Evolutionary conservation across 2,888 invertebrate species (phyloP), one percentile per base, ranked within the genome.

Genomic region (Copidosoma aretas): DNA sequence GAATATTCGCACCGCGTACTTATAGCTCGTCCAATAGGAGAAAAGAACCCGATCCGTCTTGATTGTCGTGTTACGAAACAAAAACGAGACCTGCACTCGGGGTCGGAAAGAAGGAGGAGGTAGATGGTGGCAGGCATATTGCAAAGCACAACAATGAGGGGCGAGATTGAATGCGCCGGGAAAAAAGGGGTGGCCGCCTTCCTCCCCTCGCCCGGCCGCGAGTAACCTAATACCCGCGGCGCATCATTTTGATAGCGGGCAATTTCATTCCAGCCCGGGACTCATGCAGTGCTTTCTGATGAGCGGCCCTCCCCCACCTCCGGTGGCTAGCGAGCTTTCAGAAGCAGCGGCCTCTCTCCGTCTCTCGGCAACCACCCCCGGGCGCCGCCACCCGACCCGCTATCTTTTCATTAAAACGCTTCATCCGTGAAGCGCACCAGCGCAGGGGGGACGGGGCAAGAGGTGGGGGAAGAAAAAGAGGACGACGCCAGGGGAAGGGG

Each of bases 371-470:
- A 49, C 49, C 39, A 22, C 4, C 14, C 10, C 17, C 43, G 43
- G 43, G 17, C 17, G 43, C 43, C 64, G 25, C 68, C 74, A 46
- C 52, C 68, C 67, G 14, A 60, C n/a, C n/a, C 80, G 80, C 81
- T 81, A 81, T 81, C 81, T 82, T 82, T 82, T 82, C 82, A 82
- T 82, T 82, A 82, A 80, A 81, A 78, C 79, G 79, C 74, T 79
- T 81, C 79, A 78, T 79, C 79, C 79, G 65, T 43, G 53, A 71
- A 59, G 41, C 60, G 60, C 24, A 39, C 56, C 56, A 39, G 60
- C 53, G 41, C 60, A 62, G 15, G 57, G 59, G 59, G 64, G 66
- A 62, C 43, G 41, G 60, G 65, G 68, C 65, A 54, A 58, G 61
- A 22, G 62, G 53, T 62, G 56, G 71, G 51, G 63, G 67, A 56